Base-by-base conservation (phyloP, 2,113 vertebrate genomes). In the Xyrauchen texanus region DNA sequence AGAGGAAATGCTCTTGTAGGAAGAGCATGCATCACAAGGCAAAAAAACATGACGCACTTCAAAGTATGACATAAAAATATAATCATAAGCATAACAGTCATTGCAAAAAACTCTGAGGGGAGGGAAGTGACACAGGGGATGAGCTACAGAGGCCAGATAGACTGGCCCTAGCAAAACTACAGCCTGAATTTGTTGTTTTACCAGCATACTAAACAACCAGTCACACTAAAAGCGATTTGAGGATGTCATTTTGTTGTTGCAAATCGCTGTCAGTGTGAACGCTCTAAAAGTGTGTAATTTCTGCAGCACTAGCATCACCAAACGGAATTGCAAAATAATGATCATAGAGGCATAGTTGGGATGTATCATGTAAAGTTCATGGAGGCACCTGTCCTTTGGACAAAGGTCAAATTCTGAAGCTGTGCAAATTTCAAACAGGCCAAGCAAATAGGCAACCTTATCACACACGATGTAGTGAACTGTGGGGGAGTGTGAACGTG, bases 11-110 rank as follows among this genome's bases (percentile, higher is more conserved):
- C 79, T 68, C 60, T 62, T 4, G 6, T 60, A 77, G 55, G 45
- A 77, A 61, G 21, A 51, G 47, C 58, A 34, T 34, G 21, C 3
- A 1, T 34, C 21, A 34, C 21, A 34, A 6, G 11, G 49, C 51
- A 12, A 65, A 69, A 72, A 63, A 53, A 7, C 21, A 65, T 70
- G 15, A 79, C 42, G 45, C 45, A 65, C 42, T 65, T 68, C 34
- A 47, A 75, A 68, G 64, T 46, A n/a, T 45, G 64, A 82, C 74
- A 82, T 72, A 61, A 68, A 68, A 76, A 58, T 74, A 80, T 82
- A 83, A 88, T 82, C 81, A n/a, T n/a, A n/a, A n/a, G n/a, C n/a
- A n/a, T n/a, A 83, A 81, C 78, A 84, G 72, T 75, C 61, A 81
- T 76, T 11, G 79, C 79, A 82, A 78, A 49, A 44, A 79, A 76